These are phyloP conservation scores for Leptodactylus fuscus DNA, from an alignment of 2,113 vertebrate species.

Conservation along the genomic window DNA sequence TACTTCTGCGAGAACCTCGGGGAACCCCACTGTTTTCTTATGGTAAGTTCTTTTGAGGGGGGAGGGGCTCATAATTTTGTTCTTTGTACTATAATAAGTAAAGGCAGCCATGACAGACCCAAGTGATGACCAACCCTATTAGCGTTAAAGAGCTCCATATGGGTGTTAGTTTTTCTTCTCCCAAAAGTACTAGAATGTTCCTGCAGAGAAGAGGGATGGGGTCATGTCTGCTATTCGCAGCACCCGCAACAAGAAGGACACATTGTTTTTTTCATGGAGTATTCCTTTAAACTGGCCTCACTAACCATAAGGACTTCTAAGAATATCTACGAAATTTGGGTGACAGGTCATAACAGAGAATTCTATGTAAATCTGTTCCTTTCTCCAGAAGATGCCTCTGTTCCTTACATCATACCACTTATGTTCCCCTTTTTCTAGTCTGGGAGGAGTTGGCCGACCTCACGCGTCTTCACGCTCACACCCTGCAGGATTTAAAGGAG, in stretches of 20 bases:
- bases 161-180: no score
- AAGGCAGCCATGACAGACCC: neutral
- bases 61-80: neutral
- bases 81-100: neutral
- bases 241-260: no score
- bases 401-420: neutral
- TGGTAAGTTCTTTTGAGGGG: conserved; percentile 24
- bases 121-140: neutral
- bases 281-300: no score
- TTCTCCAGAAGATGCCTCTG: neutral
- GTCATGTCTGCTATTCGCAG: no score
- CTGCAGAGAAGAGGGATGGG: no score
- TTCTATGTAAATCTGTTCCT: neutral
- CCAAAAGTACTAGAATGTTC: no score
- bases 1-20: conserved; percentile 72
- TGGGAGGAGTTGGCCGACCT: conserved; percentile 74
- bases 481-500: conserved; percentile 68
- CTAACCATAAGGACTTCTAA: neutral
- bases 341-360: no score
- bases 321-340: neutral
- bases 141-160: neutral
- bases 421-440: conserved; percentile 65
- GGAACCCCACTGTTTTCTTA: conserved; percentile 68
- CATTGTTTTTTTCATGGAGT: no score
- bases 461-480: conserved; percentile 72